These are phyloP conservation scores for Pelecanus crispus DNA, from an alignment of 2,113 vertebrate species.

Conservation along the genomic window DNA sequence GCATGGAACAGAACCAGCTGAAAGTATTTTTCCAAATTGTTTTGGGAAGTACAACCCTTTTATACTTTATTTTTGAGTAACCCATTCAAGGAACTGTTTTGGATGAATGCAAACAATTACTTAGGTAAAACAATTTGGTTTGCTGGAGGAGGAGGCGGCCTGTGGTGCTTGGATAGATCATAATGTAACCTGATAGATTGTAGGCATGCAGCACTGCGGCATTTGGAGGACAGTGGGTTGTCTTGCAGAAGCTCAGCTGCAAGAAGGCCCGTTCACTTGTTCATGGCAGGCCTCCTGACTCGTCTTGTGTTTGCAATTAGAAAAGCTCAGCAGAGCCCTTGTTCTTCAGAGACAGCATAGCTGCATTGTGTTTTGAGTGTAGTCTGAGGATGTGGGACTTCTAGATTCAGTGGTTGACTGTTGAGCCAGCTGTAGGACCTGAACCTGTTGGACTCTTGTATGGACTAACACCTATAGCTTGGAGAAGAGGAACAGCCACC, in stretches of 20 bases:
- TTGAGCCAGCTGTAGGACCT: not conserved
- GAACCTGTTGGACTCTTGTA: not conserved
- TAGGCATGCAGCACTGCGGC: not conserved
- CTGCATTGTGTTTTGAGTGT: not conserved
- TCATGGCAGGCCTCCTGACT: not conserved
- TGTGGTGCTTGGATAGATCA: not conserved
- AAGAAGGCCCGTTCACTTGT: not conserved
- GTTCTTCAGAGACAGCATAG: not conserved
- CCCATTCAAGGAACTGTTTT: not conserved
- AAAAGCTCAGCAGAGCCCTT: not conserved
- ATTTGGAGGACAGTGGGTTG: not conserved
- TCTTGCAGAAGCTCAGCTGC: not conserved
- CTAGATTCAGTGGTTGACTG: not conserved
- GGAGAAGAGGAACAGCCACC: not conserved
- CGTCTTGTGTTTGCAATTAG: not conserved
- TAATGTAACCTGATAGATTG: fast-evolving
- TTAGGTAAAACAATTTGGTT: not conserved
- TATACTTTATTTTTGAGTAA: not conserved
- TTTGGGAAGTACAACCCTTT: not conserved
- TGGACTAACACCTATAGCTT: not conserved
- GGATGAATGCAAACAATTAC: not conserved
- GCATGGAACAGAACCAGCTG: not conserved
- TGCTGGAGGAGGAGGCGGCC: not conserved
- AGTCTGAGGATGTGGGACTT: not conserved
- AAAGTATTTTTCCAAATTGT: not conserved